phyloP scores from a whole-genome alignment of 2,797 vertebrate genomes.

The Austrolebias charrua region DNA sequence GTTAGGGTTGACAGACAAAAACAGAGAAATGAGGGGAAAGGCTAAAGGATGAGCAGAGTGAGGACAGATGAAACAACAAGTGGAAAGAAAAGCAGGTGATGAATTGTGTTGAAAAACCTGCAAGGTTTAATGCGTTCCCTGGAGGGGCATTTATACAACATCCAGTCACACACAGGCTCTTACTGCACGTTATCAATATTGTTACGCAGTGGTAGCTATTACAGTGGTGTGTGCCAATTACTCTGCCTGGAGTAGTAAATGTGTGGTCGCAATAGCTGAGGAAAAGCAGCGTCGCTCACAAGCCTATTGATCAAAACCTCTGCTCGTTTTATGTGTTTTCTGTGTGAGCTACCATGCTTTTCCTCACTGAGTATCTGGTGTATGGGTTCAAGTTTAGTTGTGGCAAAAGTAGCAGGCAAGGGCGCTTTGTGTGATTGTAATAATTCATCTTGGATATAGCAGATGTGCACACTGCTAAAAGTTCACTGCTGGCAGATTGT shows the following conservation, averaged over 20 bases:
- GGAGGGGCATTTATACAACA: slow-evolving; percentile 39
- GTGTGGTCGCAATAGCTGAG: slow-evolving; percentile 44
- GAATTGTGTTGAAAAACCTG: slow-evolving; percentile 30
- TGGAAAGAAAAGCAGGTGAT: slow-evolving; percentile 8
- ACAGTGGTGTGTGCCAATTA: slow-evolving; percentile 59
- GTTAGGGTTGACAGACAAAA: background rate
- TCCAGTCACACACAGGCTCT: slow-evolving; percentile 6
- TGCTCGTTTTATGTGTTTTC: slow-evolving; percentile 17
- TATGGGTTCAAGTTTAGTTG: slow-evolving; percentile 12
- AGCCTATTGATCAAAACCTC: slow-evolving; percentile 64
- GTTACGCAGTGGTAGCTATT: slow-evolving; percentile 54
- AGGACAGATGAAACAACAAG: slow-evolving; percentile 15
- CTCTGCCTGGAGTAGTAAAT: slow-evolving; percentile 53
- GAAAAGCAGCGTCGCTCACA: slow-evolving; percentile 50
- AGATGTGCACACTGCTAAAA: background rate
- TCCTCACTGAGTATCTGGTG: slow-evolving; percentile 11
- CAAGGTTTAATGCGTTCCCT: slow-evolving; percentile 44
- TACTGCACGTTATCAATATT: slow-evolving; percentile 61
- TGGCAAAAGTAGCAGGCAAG: slow-evolving; percentile 29
- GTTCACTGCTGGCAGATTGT: no score
- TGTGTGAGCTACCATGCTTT: slow-evolving; percentile 11
- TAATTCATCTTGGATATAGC: slow-evolving; percentile 54
- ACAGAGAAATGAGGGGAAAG: background rate
- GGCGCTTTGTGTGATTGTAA: slow-evolving; percentile 58
- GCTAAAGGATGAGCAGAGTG: slow-evolving; percentile 5